Base-by-base conservation (phyloP, 2,888 invertebrate species). In the Teinopalpus imperialis region DNA sequence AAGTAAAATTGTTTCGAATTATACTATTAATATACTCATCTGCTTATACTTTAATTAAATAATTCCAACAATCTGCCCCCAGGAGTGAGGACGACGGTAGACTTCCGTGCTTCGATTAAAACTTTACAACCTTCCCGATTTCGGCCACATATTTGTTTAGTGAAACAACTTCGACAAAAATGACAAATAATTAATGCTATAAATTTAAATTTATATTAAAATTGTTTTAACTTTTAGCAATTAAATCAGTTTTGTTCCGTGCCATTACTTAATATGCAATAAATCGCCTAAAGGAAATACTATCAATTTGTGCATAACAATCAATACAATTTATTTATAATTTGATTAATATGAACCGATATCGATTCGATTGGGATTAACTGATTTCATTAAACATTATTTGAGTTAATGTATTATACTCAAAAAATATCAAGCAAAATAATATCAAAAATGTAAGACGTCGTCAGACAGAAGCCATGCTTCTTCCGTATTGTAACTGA, bases 1-100 rank as follows among this genome's bases (percentile, higher is more conserved):
- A 23, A n/a, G 21, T 26, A 61, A 53, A 72, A 73, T 69, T 63
- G 61, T 71, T 64, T 63, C 57, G 59, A 63, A 54, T 65, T 65
- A 67, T 73, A 71, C 63, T 74, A 74, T 75, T 72, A 71, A 65
- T 65, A 47, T 23, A 21, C 18, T 27, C 10, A 48, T 31, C 40
- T 50, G 39, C 39, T 57, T 64, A 59, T 68, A 68, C 67, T 72
- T 66, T 64, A 73, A 74, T 74, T 66, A 69, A 76, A 73, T 73
- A 64, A 69, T 67, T 67, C 72, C 63, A 66, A 65, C 63, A 39
- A 59, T 50, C 45, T 54, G 43, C 51, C 65, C 68, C 57, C 18
- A 59, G 63, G 66, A 56, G 56, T 51, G 49, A 41, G 39, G 47
- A 54, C 52, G 50, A 54, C 56, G 57, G 48, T 43, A 45, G 53